phyloP scores from a whole-genome alignment of 2,797 vertebrate species.

The Channa striata region DNA sequence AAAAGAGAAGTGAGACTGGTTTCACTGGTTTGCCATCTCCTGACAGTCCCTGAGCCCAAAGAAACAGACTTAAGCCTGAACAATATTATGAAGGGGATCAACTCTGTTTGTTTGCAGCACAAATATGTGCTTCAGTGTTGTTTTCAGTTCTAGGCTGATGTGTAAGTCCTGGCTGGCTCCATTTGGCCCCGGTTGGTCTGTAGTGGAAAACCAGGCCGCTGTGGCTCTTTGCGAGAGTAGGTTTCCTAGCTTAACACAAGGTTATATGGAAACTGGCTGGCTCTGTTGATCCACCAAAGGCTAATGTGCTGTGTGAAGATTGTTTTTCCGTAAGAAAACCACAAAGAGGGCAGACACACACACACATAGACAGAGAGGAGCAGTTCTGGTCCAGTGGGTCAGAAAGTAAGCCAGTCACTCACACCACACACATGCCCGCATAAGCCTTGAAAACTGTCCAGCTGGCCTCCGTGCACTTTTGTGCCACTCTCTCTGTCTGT shows the following conservation, averaged over 20 bases:
- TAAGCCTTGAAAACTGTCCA: conserved; percentile 13
- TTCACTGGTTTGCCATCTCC: background rate
- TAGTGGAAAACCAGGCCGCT: conserved; percentile 63
- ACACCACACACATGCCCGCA: conserved; percentile 12
- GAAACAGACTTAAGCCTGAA: background rate
- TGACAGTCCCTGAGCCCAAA: background rate
- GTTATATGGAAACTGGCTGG: conserved; percentile 74
- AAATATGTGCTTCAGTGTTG: conserved; percentile 8
- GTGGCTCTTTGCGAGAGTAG: conserved; percentile 57
- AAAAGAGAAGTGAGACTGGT: background rate
- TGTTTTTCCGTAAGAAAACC: conserved; percentile 76
- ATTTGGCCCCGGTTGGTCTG: conserved; percentile 37
- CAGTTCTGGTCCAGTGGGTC: conserved; percentile 68
- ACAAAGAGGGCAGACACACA: conserved; percentile 44
- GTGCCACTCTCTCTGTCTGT: conserved; percentile 1
- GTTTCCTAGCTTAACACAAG: conserved; percentile 65
- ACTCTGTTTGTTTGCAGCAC: background rate
- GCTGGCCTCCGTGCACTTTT: conserved; percentile 36
- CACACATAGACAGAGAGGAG: conserved; percentile 35
- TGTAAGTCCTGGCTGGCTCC: conserved; percentile 28
- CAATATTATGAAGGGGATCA: background rate
- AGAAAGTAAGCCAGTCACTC: conserved; percentile 56
- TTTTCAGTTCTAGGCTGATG: conserved; percentile 19
- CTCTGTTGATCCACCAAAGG: conserved; percentile 66
- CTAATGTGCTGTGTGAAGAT: conserved; percentile 74